Percentiles rank a stretch among this genome's conserved stretches.
These are phyloP conservation scores for Lasioglossum baleicum DNA, from an alignment of 1,140 invertebrate species.

Conservation along the genomic window DNA sequence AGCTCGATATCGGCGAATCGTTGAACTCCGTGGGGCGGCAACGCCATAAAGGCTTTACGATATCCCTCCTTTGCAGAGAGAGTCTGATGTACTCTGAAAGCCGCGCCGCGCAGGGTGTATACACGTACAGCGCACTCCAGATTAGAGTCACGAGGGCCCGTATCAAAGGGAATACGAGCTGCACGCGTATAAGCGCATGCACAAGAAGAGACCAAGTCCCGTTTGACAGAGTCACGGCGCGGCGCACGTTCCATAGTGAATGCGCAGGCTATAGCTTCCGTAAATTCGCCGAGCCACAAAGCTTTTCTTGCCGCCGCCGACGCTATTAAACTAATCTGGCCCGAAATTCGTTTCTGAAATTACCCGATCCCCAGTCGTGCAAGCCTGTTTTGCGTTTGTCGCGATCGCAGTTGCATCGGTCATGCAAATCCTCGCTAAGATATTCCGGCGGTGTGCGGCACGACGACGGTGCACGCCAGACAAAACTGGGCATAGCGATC, in stretches of 20 bases:
- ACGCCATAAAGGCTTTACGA: slow-evolving; percentile 20
- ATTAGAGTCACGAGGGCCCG: slow-evolving; percentile 10
- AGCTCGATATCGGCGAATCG: slow-evolving; percentile 8
- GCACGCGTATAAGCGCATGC: slow-evolving; percentile 3
- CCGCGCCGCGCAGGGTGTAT: neutral
- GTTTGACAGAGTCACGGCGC: slow-evolving; percentile 31
- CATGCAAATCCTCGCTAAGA: neutral
- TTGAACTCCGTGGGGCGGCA: neutral
- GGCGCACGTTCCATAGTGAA: slow-evolving; percentile 16
- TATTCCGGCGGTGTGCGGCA: neutral
- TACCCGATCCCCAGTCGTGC: too few species aligned
- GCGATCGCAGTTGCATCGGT: neutral
- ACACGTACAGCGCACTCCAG: neutral
- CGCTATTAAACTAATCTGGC: slow-evolving; percentile 19
- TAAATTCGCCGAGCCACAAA: slow-evolving; percentile 13
- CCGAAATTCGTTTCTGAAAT: slow-evolving; percentile 2
- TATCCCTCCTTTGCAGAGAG: neutral
- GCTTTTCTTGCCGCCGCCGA: slow-evolving; percentile 1
- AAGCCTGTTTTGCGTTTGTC: too few species aligned
- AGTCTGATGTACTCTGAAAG: slow-evolving; percentile 19
- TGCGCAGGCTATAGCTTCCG: slow-evolving; percentile 3
- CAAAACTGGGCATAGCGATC: too few species aligned
- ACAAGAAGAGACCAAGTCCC: slow-evolving; percentile 16
- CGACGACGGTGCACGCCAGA: too few species aligned
- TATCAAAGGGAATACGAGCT: slow-evolving; percentile 34